A percentile compares a stretch with the other conserved stretches of the same genome.
Conservation (phyloP, 2,888 invertebrate genomes). For the Crematogaster levior region DNA sequence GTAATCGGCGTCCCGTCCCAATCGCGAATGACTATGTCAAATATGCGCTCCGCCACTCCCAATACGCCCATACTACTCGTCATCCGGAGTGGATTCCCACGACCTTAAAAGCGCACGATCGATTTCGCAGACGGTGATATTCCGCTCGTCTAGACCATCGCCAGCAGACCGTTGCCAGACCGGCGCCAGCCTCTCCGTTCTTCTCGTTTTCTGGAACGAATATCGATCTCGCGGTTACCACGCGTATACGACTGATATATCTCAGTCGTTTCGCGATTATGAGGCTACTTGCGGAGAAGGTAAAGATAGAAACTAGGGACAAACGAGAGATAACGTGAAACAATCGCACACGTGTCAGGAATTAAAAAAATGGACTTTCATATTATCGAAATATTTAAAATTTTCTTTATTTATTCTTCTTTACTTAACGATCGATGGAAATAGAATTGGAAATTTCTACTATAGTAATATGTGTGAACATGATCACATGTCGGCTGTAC, state of each 20-base stretch:
- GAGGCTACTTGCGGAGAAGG: neutral
- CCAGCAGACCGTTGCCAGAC: conserved; percentile 69
- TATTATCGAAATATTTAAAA: conserved; percentile 5
- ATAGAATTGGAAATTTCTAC: conserved; percentile 1
- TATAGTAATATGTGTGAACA: conserved; percentile 24
- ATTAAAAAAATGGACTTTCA: neutral
- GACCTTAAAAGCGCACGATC: conserved; percentile 63
- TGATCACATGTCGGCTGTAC: conserved; percentile 95
- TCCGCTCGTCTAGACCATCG: conserved; percentile 44
- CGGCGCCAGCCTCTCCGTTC: conserved; percentile 55
- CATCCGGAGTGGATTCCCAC: conserved; percentile 52
- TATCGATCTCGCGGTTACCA: conserved; percentile 68
- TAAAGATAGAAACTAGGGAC: neutral
- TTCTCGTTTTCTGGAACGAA: conserved; percentile 72
- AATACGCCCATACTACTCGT: conserved; percentile 37
- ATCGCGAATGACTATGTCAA: conserved; percentile 29
- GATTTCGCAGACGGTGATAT: conserved; percentile 63
- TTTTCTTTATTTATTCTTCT: neutral
- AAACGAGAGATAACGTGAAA: neutral
- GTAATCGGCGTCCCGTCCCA: neutral
- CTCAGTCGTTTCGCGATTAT: neutral
- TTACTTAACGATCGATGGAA: conserved; percentile 30
- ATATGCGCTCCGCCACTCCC: conserved; percentile 62
- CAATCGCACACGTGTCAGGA: neutral
- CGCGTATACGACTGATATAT: conserved; percentile 16